These are phyloP conservation scores for Julus scanicus DNA, from an alignment of 2,888 invertebrate species.

Conservation along the genomic window DNA sequence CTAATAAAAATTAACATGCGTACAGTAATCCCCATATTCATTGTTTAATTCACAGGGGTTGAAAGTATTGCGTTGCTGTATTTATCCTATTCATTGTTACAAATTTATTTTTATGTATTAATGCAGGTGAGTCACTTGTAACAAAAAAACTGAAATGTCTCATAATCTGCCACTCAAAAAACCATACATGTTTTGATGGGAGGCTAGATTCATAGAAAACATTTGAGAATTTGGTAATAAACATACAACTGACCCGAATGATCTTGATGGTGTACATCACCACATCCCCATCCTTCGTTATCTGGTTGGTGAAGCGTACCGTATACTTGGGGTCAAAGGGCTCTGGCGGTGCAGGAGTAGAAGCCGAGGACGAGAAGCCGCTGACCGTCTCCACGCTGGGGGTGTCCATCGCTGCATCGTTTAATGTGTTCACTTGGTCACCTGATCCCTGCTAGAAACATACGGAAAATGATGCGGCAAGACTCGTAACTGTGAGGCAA, in stretches of 20 bases:
- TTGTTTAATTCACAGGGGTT: too few species aligned
- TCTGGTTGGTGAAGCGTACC: constrained; percentile 61
- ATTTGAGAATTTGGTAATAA: neutral
- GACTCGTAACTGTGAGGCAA: neutral
- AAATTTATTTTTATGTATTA: too few species aligned
- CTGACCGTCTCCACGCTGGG: constrained; percentile 57
- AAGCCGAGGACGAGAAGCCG: constrained; percentile 60
- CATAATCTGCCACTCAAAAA: too few species aligned
- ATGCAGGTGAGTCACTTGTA: too few species aligned
- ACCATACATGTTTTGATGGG: too few species aligned
- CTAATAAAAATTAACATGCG: too few species aligned
- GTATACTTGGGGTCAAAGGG: constrained; percentile 60
- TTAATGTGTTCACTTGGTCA: neutral
- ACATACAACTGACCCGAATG: constrained; percentile 59
- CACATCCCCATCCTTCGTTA: constrained; percentile 63
- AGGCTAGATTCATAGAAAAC: too few species aligned
- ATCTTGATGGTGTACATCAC: constrained; percentile 62
- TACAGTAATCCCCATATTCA: too few species aligned
- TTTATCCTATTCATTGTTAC: too few species aligned
- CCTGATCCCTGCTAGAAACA: constrained; percentile 3
- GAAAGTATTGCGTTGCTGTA: too few species aligned
- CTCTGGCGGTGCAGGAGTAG: constrained; percentile 60
- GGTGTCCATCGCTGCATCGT: constrained; percentile 37
- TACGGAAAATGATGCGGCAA: neutral
- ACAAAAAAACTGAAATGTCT: too few species aligned